Evolutionary conservation across 2,113 vertebrate species (phyloP), one percentile per base, ranked within the genome.

Genomic region (Tragelaphus scriptus): DNA sequence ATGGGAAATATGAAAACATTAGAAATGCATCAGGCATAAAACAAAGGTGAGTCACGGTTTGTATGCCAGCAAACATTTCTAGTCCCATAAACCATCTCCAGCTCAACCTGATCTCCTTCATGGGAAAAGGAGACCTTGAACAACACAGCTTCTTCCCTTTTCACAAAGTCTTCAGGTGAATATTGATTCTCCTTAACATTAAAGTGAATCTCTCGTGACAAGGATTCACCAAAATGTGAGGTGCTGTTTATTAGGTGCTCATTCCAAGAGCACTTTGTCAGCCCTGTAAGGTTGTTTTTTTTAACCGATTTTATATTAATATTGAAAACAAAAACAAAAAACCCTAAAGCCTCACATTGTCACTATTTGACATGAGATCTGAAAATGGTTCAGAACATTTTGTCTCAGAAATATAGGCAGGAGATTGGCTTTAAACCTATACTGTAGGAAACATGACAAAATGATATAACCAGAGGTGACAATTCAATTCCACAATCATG

Each of bases 401-500:
- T 44, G 51, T 30, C 28, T 30, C 44, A 90, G 84, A 85, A 88
- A 88, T 91, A 21, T 58, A 94, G 61, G 80, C 51, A 44, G 30
- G 80, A 89, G 91, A 77, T 25, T 63, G 63, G 58, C 84, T 95
- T 95, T 93, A 85, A 91, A 96, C 75, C 79, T 17, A 0, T 53
- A 13, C 63, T 77, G 13, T 51, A 49, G 91, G 88, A 55, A 94
- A 49, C 23, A 11, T 63, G 95, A 82, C 63, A 91, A 86, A 87
- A 49, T 92, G 87, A 90, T 81, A 32, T 93, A 96, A 98, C 56
- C 28, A 49, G 82, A 58, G 9, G 47, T 93, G 97, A 96, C 94
- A 89, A 96, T 97, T 97, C 85, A 98, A 36, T 97, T 94, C 28
- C 68, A 93, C 36, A 94, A 36, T 49, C 65, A 86, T 5, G 32